These are phyloP conservation scores for Acromyrmex echinatior DNA, from an alignment of 1,140 invertebrate species.

Conservation along the genomic window DNA sequence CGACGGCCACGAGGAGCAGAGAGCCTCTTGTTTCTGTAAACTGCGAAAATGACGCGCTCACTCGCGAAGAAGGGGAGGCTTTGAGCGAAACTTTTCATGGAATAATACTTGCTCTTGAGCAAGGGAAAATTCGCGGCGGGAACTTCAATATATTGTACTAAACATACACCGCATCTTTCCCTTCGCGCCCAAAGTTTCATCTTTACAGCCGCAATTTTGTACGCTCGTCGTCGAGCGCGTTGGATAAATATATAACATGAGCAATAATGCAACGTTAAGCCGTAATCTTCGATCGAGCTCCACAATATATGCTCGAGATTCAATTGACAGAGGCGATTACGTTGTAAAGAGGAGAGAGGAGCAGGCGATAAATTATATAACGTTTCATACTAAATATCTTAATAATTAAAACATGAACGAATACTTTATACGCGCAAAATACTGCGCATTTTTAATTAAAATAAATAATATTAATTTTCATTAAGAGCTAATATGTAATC, in stretches of 20 bases:
- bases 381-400: not conserved
- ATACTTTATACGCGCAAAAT: not conserved
- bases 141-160: conserved; percentile 55
- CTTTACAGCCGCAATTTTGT: conserved; percentile 50
- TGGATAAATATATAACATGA: conserved; percentile 42
- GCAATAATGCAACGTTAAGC: conserved; percentile 45
- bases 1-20: too few relatives aligned
- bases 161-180: conserved; percentile 30
- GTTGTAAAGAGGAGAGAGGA: not conserved
- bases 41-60: conserved; percentile 16
- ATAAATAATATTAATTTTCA: not conserved
- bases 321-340: not conserved
- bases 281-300: conserved; percentile 40
- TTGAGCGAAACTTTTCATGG: conserved; percentile 5
- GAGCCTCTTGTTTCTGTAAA: not conserved
- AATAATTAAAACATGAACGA: not conserved
- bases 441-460: not conserved
- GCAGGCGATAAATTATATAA: not conserved
- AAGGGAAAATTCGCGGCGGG: conserved; percentile 2
- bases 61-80: not conserved
- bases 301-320: conserved; percentile 31
- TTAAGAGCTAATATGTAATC: not conserved
- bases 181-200: conserved; percentile 34
- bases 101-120: conserved; percentile 43
- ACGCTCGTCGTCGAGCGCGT: conserved; percentile 19